Evolutionary conservation across 2,113 vertebrate species (phyloP).

Genomic region (Phoenicopterus ruber): DNA sequence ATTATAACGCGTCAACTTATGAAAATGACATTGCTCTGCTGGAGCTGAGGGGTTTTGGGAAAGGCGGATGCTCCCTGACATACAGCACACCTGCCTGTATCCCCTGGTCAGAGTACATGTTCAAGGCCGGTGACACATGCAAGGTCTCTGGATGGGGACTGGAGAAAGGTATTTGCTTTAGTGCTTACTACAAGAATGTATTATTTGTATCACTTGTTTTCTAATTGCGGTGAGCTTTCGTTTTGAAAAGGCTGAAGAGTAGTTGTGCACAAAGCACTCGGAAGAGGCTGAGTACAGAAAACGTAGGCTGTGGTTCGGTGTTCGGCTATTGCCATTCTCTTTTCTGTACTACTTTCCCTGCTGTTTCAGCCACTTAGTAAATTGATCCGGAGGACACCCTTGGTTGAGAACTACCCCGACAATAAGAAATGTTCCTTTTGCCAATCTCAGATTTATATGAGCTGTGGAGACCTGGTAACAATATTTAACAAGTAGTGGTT

Average conservation of each 20-base stretch:
- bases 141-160: conserved; percentile 91
- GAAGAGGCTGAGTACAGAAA: not conserved
- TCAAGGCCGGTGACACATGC: conserved; percentile 80
- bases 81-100: conserved; percentile 79
- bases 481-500: not conserved
- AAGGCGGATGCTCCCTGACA: conserved; percentile 44
- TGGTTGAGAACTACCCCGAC: not conserved
- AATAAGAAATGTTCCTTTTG: not conserved
- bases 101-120: conserved; percentile 87
- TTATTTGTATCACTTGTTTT: not conserved
- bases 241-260: not conserved
- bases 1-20: conserved; percentile 75
- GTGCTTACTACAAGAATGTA: not conserved
- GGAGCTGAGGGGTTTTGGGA: conserved; percentile 61
- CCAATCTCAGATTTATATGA: not conserved
- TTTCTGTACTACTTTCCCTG: not conserved
- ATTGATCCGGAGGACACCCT: not conserved
- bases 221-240: not conserved
- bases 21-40: conserved; percentile 94
- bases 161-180: conserved; percentile 74
- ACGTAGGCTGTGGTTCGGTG: not conserved
- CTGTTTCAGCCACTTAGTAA: not conserved
- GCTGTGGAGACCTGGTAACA: not conserved
- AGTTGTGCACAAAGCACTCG: not conserved
- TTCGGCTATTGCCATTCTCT: not conserved